Conservation (phyloP, 1,140 invertebrate species). For the Drosophila melanogaster region Release_6_plus_ISO1_MT NT_037436.4:3391001-3391500, state of each 20-base stretch:
- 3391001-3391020: slow-evolving; percentile 82
- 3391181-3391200: not conserved
- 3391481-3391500: slow-evolving; percentile 81
- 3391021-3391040: slow-evolving; percentile 67
- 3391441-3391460: slow-evolving; percentile 82
- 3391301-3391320: slow-evolving; percentile 75
- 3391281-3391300: slow-evolving; percentile 44
- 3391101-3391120: slow-evolving; percentile 57
- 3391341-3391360: slow-evolving; percentile 5
- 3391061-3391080: slow-evolving; percentile 50
- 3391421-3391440: slow-evolving; percentile 75
- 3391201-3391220: slow-evolving; percentile 26
- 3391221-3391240: slow-evolving; percentile 79
- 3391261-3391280: slow-evolving; percentile 66
- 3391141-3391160: slow-evolving; percentile 14
- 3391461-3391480: slow-evolving; percentile 83
- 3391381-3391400: slow-evolving; percentile 17
- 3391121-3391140: slow-evolving; percentile 54
- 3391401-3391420: slow-evolving; percentile 36
- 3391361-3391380: slow-evolving; percentile 2
- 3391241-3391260: slow-evolving; percentile 73
- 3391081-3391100: slow-evolving; percentile 68
- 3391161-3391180: slow-evolving; percentile 19
- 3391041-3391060: slow-evolving; percentile 46
- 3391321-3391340: slow-evolving; percentile 10